phyloP scores from a whole-genome alignment of 1,140 invertebrate species.

The Colletes latitarsis region DNA sequence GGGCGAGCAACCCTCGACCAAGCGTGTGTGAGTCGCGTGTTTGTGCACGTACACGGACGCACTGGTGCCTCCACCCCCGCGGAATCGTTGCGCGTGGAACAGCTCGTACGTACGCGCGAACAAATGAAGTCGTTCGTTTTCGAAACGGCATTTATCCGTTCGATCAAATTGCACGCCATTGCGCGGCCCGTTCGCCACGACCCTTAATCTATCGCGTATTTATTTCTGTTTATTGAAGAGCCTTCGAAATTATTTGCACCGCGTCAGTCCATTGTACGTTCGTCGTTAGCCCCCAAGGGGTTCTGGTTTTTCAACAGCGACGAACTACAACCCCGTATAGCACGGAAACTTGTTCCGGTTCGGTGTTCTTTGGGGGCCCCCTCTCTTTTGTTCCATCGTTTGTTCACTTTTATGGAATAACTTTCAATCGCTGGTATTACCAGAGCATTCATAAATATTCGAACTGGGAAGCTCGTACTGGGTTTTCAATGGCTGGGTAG shows the following conservation, averaged over 20 bases:
- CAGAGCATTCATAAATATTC: too few species aligned
- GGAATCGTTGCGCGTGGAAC: neutral
- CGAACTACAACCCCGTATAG: neutral
- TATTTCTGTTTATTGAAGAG: conserved; percentile 47
- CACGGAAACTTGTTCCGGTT: conserved; percentile 2
- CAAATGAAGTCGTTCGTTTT: conserved; percentile 51
- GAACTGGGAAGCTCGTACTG: too few species aligned
- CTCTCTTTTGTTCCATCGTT: neutral
- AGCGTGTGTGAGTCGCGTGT: neutral
- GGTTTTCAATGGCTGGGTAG: too few species aligned
- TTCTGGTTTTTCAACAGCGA: neutral
- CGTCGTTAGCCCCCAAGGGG: neutral
- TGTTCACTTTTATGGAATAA: neutral
- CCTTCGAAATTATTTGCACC: conserved; percentile 45
- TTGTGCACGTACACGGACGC: neutral
- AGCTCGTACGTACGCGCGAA: conserved; percentile 34
- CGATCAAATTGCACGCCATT: conserved; percentile 47
- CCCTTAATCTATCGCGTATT: conserved; percentile 45
- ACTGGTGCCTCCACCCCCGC: neutral
- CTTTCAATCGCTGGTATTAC: too few species aligned
- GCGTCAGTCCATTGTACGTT: conserved; percentile 22
- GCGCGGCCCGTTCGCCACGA: conserved; percentile 19
- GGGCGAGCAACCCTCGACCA: conserved; percentile 17
- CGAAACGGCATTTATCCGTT: conserved; percentile 50
- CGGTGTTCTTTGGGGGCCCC: neutral